Percentiles rank a stretch among this genome's conserved stretches.
Evolutionary conservation across 2,113 vertebrate genomes (phyloP).

Genomic region (Psilopsiagon aurifrons): DNA sequence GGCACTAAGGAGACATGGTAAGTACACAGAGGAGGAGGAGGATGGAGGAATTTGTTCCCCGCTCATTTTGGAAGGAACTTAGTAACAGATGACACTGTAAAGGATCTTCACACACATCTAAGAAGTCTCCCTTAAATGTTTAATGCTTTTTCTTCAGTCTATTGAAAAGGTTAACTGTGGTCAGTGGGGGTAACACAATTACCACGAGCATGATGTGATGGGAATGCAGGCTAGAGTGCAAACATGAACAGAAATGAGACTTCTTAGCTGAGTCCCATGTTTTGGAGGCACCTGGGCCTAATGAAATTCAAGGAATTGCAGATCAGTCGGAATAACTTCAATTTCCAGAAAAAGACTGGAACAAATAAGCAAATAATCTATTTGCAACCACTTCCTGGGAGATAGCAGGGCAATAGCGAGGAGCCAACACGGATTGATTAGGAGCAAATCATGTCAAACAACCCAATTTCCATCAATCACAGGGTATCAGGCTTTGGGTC

Average conservation of each 20-base stretch:
- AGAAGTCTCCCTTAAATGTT: not conserved
- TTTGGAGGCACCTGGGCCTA: not conserved
- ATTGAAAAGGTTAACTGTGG: not conserved
- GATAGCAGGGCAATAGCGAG: not conserved
- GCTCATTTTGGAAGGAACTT: not conserved
- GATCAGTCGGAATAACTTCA: slow-evolving; percentile 41
- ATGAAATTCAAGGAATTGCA: slow-evolving; percentile 36
- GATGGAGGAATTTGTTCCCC: not conserved
- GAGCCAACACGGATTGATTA: slow-evolving; percentile 6
- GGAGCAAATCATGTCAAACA: not conserved
- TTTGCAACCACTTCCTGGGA: slow-evolving; percentile 18
- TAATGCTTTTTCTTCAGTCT: not conserved
- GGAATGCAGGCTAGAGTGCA: not conserved
- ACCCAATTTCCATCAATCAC: not conserved
- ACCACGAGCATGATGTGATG: not conserved
- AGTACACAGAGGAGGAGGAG: not conserved
- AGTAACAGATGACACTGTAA: not conserved
- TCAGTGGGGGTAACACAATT: not conserved
- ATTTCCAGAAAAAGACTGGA: slow-evolving; percentile 48
- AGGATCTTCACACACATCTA: not conserved
- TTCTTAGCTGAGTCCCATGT: not conserved
- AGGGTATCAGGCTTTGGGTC: not conserved
- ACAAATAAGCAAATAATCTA: slow-evolving; percentile 56
- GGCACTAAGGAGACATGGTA: not conserved
- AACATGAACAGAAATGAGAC: not conserved